Evolutionary conservation across 2,888 invertebrate species (phyloP).

Genomic region (Protophormia terraenovae): DNA sequence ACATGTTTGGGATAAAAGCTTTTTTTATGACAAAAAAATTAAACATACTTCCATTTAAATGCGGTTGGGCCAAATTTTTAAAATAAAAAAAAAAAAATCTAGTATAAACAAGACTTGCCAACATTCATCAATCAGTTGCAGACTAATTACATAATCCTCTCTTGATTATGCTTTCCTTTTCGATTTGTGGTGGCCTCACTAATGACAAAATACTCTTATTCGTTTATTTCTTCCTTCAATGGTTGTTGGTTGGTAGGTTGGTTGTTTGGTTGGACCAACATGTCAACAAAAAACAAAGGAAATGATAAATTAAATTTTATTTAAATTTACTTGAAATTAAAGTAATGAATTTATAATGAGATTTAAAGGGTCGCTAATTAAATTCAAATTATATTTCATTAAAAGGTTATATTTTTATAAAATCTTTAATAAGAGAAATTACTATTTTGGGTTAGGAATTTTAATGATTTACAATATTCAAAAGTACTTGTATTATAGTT

Average conservation of each 20-base stretch:
- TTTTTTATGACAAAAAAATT: constrained; percentile 5
- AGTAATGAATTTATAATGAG: constrained; percentile 48
- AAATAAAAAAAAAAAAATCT: background rate
- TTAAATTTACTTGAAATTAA: constrained; percentile 49
- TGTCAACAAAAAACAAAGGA: constrained; percentile 57
- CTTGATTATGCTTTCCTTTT: constrained; percentile 77
- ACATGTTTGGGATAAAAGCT: constrained; percentile 61
- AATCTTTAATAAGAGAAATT: background rate
- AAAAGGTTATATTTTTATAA: background rate
- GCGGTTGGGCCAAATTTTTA: constrained; percentile 47
- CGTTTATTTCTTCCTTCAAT: background rate
- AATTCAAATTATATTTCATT: constrained; percentile 35
- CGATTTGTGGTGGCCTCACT: constrained; percentile 70
- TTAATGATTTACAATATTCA: background rate
- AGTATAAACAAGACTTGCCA: constrained; percentile 68
- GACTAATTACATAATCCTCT: constrained; percentile 82
- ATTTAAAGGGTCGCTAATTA: constrained; percentile 51
- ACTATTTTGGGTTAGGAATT: background rate
- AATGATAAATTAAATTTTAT: constrained; percentile 62
- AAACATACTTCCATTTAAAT: constrained; percentile 45
- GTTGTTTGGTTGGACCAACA: constrained; percentile 37
- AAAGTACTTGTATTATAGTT: no score
- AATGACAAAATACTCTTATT: constrained; percentile 36
- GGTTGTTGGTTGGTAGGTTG: background rate
- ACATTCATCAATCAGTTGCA: constrained; percentile 81